Percentiles rank a stretch among this genome's conserved stretches.
These are phyloP conservation scores for Tenthredo amoena DNA, from an alignment of 2,888 invertebrate genomes.

Conservation along the genomic window DNA sequence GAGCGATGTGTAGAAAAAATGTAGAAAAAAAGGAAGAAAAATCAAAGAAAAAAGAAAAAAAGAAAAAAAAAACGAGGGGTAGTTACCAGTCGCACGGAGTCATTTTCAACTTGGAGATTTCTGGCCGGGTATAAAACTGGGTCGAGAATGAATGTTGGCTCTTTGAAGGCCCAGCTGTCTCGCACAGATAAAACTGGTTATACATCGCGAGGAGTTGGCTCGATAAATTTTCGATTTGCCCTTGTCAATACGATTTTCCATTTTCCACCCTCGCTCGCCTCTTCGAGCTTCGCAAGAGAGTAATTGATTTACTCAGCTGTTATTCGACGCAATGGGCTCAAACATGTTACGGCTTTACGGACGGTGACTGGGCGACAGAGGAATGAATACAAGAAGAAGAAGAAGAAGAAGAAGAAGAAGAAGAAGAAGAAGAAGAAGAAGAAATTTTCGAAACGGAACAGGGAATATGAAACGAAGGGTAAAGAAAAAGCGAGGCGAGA, in stretches of 20 bases:
- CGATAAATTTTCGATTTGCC: constrained; percentile 33
- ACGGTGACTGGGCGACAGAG: not conserved
- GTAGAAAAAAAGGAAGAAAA: not conserved
- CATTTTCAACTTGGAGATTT: not conserved
- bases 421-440: not conserved
- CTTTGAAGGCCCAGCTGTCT: constrained; percentile 48
- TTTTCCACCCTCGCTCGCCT: constrained; percentile 10
- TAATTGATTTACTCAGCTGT: constrained; percentile 27
- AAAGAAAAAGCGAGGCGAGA: not conserved
- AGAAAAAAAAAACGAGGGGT: not conserved
- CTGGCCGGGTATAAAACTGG: not conserved
- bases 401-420: not conserved
- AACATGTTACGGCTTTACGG: not conserved
- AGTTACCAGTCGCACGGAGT: not conserved
- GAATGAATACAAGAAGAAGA: not conserved
- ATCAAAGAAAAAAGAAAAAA: not conserved
- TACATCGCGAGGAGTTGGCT: constrained; percentile 46
- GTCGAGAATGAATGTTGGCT: constrained; percentile 22
- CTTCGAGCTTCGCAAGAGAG: not conserved
- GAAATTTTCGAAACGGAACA: not conserved
- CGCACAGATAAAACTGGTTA: constrained; percentile 56
- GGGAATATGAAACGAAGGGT: not conserved
- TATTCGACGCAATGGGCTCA: not conserved
- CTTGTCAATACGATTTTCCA: constrained; percentile 27
- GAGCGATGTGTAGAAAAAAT: not conserved